Evolutionary conservation across 1,140 invertebrate species (phyloP).

Genomic region (Argopecten irradians): DNA sequence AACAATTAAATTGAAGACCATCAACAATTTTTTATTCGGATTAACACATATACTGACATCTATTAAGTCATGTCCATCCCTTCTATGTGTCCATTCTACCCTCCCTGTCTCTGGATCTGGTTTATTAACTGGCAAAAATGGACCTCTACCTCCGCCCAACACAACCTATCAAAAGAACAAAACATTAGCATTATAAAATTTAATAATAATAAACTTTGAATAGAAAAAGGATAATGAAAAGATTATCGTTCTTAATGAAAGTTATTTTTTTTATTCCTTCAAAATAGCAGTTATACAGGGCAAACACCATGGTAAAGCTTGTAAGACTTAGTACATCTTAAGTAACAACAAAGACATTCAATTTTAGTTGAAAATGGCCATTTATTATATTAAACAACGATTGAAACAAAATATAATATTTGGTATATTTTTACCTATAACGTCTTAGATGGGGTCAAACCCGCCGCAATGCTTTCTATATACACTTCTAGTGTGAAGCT

Average conservation of each 20-base stretch:
- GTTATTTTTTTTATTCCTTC: neutral
- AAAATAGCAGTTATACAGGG: neutral
- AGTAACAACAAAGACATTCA: too few relatives aligned
- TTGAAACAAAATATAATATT: neutral
- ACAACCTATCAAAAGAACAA: conserved; percentile 81
- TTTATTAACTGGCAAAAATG: conserved; percentile 77
- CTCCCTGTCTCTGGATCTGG: conserved; percentile 60
- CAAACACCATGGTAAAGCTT: too few relatives aligned
- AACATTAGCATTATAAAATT: neutral
- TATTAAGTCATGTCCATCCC: conserved; percentile 86
- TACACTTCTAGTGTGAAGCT: too few relatives aligned
- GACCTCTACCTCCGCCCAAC: conserved; percentile 88
- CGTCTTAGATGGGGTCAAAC: too few relatives aligned
- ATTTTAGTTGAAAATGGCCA: neutral
- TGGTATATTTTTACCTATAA: too few relatives aligned
- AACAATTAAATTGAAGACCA: too few relatives aligned
- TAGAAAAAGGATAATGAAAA: neutral
- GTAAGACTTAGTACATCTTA: too few relatives aligned
- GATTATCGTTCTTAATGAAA: neutral
- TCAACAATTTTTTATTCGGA: too few relatives aligned
- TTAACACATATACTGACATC: conserved; percentile 47
- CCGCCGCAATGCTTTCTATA: too few relatives aligned
- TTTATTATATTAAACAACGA: neutral
- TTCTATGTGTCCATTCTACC: conserved; percentile 83
- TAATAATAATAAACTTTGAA: neutral